These are phyloP conservation scores for Tetheella fluctuosa DNA, from an alignment of 2,888 invertebrate genomes.

Conservation along the genomic window DNA sequence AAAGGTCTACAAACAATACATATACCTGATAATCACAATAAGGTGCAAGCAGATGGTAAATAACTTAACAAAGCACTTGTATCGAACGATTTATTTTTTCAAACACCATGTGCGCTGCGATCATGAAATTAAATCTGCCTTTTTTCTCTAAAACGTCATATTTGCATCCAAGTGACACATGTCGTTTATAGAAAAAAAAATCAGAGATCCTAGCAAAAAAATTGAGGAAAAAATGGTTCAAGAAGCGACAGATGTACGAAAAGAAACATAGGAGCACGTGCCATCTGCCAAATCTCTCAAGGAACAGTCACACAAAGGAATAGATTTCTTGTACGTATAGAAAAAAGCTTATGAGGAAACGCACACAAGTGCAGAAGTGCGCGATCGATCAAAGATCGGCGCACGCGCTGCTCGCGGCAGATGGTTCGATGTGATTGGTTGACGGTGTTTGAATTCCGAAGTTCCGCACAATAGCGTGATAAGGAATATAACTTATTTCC, in stretches of 20 bases:
- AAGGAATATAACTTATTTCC: constrained; percentile 71
- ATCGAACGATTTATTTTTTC: constrained; percentile 73
- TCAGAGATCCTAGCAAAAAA: constrained; percentile 56
- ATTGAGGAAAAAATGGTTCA: constrained; percentile 60
- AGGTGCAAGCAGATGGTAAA: constrained; percentile 70
- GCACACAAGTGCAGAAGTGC: constrained; percentile 53
- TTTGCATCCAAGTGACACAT: constrained; percentile 81
- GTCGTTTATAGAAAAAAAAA: constrained; percentile 61
- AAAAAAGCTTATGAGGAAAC: constrained; percentile 59
- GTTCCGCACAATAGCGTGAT: constrained; percentile 77
- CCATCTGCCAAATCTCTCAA: constrained; percentile 83
- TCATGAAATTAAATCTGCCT: constrained; percentile 59
- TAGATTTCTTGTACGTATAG: constrained; percentile 44
- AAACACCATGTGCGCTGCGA: constrained; percentile 70
- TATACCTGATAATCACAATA: constrained; percentile 49
- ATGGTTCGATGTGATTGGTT: constrained; percentile 75
- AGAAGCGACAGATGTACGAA: constrained; percentile 79
- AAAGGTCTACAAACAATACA: constrained; percentile 18
- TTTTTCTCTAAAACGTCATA: constrained; percentile 65
- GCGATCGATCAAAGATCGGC: constrained; percentile 72
- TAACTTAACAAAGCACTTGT: constrained; percentile 73
- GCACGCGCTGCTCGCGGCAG: constrained; percentile 74
- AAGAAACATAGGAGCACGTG: constrained; percentile 78
- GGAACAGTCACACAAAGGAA: constrained; percentile 65
- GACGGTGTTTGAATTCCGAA: constrained; percentile 68